Conservation (phyloP, 1,140 invertebrate species). For the Hermatobates lingyangjiaoensis region DNA sequence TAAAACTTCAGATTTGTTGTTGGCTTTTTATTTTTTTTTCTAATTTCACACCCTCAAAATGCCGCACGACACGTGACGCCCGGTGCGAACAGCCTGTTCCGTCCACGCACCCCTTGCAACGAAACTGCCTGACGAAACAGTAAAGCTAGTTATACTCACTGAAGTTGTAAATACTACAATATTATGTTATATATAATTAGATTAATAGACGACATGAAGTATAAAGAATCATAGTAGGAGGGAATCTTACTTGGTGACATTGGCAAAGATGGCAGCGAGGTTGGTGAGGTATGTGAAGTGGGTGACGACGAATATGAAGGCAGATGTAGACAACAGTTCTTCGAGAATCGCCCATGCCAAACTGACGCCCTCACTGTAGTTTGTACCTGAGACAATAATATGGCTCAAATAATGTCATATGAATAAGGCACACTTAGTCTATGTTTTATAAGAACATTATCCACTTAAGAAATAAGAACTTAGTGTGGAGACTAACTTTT, state of each 20-base stretch:
- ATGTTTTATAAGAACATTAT: too few species aligned
- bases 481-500: too few species aligned
- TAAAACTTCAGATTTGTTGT: too few species aligned
- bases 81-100: background rate
- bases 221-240: conserved; percentile 3
- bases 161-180: background rate
- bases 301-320: conserved; percentile 65
- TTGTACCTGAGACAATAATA: conserved; percentile 36
- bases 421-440: too few species aligned
- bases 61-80: background rate
- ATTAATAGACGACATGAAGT: background rate
- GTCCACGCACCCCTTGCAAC: conserved; percentile 1
- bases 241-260: conserved; percentile 52
- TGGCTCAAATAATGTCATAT: too few species aligned
- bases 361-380: conserved; percentile 59
- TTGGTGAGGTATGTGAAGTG: conserved; percentile 59
- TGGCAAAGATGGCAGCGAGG: conserved; percentile 49
- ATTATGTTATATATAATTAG: background rate
- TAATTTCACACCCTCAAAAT: too few species aligned
- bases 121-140: background rate
- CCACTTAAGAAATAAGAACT: too few species aligned
- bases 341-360: conserved; percentile 69
- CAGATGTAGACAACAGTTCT: conserved; percentile 40
- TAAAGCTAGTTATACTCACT: background rate
- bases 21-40: too few species aligned